Evolutionary conservation across 2,888 invertebrate species (phyloP).

Genomic region (Cantharis rufa): DNA sequence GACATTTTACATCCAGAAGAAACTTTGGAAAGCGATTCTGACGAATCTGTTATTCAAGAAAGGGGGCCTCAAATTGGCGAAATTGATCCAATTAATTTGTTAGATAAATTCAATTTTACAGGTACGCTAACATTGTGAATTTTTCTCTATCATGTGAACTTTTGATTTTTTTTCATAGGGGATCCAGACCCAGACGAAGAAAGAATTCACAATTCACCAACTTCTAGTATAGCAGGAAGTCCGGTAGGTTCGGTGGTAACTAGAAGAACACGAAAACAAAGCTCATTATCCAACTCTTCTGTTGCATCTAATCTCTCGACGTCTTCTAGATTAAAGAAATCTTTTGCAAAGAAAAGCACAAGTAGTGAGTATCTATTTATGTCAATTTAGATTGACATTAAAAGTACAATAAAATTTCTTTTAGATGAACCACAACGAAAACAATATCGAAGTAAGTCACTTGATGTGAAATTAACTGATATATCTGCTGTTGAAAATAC

Average conservation of each 20-base stretch:
- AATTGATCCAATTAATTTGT: slow-evolving; percentile 57
- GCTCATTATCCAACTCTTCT: slow-evolving; percentile 34
- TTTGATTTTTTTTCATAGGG: slow-evolving; percentile 36
- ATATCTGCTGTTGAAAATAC: not conserved
- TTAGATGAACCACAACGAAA: not conserved
- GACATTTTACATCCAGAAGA: not conserved
- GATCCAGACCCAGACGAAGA: slow-evolving; percentile 47
- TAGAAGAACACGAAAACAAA: slow-evolving; percentile 32
- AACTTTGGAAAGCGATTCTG: slow-evolving; percentile 2
- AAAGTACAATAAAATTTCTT: not conserved
- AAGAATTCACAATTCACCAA: slow-evolving; percentile 41
- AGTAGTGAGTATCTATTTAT: not conserved
- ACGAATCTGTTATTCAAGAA: slow-evolving; percentile 4
- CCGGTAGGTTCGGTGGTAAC: slow-evolving; percentile 28
- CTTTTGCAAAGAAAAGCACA: not conserved
- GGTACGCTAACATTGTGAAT: slow-evolving; percentile 46
- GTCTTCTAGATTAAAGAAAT: not conserved
- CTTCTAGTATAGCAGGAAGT: slow-evolving; percentile 35
- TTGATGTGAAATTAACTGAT: not conserved
- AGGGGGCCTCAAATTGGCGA: slow-evolving; percentile 49
- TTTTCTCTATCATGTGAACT: not conserved
- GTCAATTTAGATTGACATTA: not conserved
- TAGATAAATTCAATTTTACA: slow-evolving; percentile 58
- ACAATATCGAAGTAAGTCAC: slow-evolving; percentile 10
- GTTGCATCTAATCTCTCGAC: slow-evolving; percentile 22